phyloP scores from a whole-genome alignment of 2,888 invertebrate species.

The Microplitis manilae region DNA sequence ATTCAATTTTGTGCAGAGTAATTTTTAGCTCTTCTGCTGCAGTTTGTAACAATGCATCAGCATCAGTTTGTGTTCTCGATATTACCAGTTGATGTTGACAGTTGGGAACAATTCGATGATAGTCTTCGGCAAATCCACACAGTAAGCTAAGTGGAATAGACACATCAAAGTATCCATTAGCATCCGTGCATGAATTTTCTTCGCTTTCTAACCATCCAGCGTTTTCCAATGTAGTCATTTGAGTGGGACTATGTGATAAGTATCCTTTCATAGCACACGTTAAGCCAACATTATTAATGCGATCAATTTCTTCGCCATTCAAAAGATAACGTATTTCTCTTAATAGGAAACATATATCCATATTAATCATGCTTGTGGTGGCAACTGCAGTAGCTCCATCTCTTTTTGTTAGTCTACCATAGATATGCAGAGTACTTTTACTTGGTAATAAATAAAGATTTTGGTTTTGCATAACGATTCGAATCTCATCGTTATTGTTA shows the following conservation, averaged over 20 bases:
- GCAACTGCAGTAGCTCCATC: conserved; percentile 12
- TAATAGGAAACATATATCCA: conserved; percentile 56
- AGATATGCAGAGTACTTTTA: conserved; percentile 45
- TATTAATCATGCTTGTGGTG: conserved; percentile 33
- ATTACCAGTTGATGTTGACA: conserved; percentile 53
- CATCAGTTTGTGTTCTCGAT: conserved; percentile 57
- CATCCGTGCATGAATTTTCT: conserved; percentile 6
- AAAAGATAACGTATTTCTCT: conserved; percentile 64
- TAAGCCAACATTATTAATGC: conserved; percentile 60
- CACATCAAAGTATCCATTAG: conserved; percentile 32
- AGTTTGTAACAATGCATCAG: conserved; percentile 54
- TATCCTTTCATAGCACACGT: conserved; percentile 63
- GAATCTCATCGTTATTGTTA: conserved; percentile 46
- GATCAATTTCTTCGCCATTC: conserved; percentile 63
- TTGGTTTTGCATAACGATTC: conserved; percentile 43
- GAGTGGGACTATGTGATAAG: conserved; percentile 54
- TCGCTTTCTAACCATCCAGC: conserved; percentile 40
- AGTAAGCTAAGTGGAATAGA: conserved; percentile 27
- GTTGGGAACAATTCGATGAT: conserved; percentile 43
- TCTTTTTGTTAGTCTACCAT: conserved; percentile 25
- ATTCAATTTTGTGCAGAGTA: conserved; percentile 49
- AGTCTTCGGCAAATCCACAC: conserved; percentile 46
- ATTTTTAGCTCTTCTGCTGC: conserved; percentile 55
- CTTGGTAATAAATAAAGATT: conserved; percentile 41
- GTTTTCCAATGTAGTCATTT: conserved; percentile 37